These are phyloP conservation scores for Montipora capricornis DNA, from an alignment of 64 coral and sea anemone species.

Conservation along the genomic window DNA sequence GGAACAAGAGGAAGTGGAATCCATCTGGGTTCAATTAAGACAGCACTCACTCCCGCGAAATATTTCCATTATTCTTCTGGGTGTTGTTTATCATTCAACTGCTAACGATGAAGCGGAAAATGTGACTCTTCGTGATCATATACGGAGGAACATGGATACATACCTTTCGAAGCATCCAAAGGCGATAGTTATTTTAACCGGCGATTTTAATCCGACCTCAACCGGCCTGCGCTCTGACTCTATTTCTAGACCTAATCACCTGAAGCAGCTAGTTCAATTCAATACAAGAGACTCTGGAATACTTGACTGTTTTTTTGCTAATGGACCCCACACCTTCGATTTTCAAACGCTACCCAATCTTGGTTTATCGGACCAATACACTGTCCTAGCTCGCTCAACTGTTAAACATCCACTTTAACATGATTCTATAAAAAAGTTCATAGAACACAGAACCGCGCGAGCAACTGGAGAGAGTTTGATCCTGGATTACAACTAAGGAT, in stretches of 20 bases:
- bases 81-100: conserved; percentile 65
- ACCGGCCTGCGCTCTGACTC: background rate
- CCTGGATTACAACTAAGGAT: conserved; percentile 69
- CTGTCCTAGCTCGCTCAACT: no score
- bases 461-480: conserved; percentile 59
- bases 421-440: no score
- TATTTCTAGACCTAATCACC: conserved; percentile 12
- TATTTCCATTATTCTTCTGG: conserved; percentile 56
- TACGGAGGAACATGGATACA: conserved; percentile 51
- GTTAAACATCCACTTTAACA: no score
- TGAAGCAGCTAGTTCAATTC: conserved; percentile 27
- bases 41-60: conserved; percentile 28
- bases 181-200: conserved; percentile 13
- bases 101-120: conserved; percentile 43
- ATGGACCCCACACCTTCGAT: no score
- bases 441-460: no score
- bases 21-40: conserved; percentile 68
- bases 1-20: conserved; percentile 43
- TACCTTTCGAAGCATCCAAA: conserved; percentile 49
- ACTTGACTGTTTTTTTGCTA: no score
- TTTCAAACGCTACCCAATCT: no score
- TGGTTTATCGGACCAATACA: no score
- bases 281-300: no score
- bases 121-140: conserved; percentile 55
- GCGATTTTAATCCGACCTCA: conserved; percentile 43